Evolutionary conservation across 2,797 vertebrate genomes (phyloP).

Genomic region (Tinamus major): DNA sequence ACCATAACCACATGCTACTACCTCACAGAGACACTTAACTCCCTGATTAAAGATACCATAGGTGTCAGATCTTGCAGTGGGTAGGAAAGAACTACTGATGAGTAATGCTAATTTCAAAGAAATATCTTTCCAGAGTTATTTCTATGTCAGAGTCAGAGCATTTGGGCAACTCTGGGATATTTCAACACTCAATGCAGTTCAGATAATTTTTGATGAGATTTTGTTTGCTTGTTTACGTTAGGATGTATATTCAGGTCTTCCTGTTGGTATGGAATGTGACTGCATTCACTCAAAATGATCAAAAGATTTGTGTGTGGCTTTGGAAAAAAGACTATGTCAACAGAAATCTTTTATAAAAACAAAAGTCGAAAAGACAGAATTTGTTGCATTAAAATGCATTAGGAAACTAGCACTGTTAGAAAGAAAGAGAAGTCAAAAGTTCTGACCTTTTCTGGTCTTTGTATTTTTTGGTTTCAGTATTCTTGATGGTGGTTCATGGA

Average conservation of each 20-base stretch:
- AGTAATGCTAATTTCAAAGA: background rate
- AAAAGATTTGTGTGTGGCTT: background rate
- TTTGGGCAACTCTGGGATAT: background rate
- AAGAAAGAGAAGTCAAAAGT: background rate
- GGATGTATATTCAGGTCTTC: background rate
- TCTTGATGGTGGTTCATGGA: background rate
- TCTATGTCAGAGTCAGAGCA: background rate
- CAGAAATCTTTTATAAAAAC: background rate
- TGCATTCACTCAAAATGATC: background rate
- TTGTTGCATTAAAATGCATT: background rate
- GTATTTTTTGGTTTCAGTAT: background rate
- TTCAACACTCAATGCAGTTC: background rate
- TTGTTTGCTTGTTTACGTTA: rapidly evolving
- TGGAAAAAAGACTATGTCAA: background rate
- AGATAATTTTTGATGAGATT: background rate
- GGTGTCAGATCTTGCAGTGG: background rate
- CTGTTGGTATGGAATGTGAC: background rate
- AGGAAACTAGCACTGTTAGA: background rate
- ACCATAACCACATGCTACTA: background rate
- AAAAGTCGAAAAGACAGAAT: background rate
- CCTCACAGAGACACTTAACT: background rate
- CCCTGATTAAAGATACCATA: background rate
- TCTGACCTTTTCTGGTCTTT: background rate
- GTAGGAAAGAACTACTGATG: background rate
- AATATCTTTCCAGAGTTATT: background rate